Evolutionary conservation across 2,113 vertebrate genomes (phyloP), one percentile per base, ranked within the genome.

Genomic region (Egretta garzetta): DNA sequence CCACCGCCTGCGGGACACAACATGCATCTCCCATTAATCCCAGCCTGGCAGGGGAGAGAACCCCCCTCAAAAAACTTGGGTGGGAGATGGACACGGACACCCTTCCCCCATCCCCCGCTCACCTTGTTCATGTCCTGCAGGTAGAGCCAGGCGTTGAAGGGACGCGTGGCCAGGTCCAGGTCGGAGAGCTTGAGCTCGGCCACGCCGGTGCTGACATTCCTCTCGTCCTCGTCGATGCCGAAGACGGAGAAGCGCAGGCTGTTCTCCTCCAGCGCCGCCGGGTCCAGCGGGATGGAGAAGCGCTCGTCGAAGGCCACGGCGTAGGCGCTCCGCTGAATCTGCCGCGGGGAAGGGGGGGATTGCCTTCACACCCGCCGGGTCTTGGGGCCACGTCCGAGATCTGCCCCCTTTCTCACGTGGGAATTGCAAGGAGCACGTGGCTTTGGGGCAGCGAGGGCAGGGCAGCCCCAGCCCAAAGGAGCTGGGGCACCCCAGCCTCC

Each of bases 71-170:
- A 33, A 32, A 3, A 6, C 9, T 20, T 0, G 0, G 10, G 26
- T 4, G 62, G 55, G 88, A 58, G 28, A 2, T 0, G 4, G 41
- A 73, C 39, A 39, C 39, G 10, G 39, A 39, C 39, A 39, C 39
- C 39, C 39, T 39, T 11, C 39, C 8, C 28, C 0, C 6, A 27
- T 3, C 14, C 2, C 39, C 27, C 4, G 4, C 79, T 70, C 41
- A 99, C 99, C 99, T 99, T 99, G 96, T 99, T 99, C 91, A 98
- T 98, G 92, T 99, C 99, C 93, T 99, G 99, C 35, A 99, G 98
- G 98, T 99, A 99, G 33, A 99, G 99, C 99, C 99, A 99, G 87
- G 99, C 99, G 0, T 97, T 98, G 98, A 99, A 99, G 30, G 99
- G 99, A 10, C 99, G 98, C 39, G 97, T 53, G 14, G 97, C 97